Percentiles rank a stretch among this genome's conserved stretches.
phyloP scores from a whole-genome alignment of 2,113 vertebrate species.

The Labeo catla region DNA sequence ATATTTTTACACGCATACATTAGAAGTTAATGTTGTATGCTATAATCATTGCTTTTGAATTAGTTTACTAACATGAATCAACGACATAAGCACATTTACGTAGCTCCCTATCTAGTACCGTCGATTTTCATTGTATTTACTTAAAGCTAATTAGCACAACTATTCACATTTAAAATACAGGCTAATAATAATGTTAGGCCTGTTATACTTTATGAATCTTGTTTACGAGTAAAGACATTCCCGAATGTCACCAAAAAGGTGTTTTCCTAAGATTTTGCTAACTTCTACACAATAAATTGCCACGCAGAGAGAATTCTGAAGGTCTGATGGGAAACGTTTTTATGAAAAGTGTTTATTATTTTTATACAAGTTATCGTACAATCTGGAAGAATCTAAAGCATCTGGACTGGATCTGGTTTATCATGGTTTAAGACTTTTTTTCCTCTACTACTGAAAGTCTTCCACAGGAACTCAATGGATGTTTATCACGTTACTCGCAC shows the following conservation, averaged over 20 bases:
- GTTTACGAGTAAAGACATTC: no score
- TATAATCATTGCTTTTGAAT: neutral
- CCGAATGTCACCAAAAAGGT: no score
- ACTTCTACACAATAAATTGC: no score
- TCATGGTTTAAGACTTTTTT: neutral
- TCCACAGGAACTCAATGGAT: neutral
- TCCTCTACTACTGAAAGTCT: neutral
- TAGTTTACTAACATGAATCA: neutral
- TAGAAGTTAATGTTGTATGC: neutral
- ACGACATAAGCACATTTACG: neutral
- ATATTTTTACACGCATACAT: neutral
- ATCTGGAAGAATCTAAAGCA: neutral
- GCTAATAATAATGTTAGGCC: no score
- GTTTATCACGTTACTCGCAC: conserved; percentile 43
- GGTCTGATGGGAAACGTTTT: neutral
- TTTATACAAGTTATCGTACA: neutral
- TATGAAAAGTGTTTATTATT: neutral
- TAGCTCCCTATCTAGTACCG: neutral
- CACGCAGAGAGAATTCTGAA: neutral
- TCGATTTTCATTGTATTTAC: no score
- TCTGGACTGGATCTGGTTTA: neutral
- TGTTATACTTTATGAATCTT: no score
- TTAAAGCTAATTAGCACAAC: no score
- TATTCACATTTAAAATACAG: no score
- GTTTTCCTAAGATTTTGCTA: neutral